phyloP scores from a whole-genome alignment of 2,797 vertebrate genomes.

The Sarcoramphus papa region DNA sequence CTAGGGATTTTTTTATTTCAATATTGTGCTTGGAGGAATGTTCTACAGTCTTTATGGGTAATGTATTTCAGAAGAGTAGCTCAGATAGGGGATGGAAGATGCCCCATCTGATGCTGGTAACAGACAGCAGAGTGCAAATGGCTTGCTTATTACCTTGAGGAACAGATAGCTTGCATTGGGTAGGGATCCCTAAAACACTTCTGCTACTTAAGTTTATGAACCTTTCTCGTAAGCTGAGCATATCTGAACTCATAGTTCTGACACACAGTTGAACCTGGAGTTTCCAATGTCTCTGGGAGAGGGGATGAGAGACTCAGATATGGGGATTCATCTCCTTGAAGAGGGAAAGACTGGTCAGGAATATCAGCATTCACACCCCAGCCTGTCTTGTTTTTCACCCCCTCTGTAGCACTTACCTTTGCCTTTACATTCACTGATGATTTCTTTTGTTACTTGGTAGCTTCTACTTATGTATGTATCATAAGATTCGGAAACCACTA shows the following conservation, averaged over 20 bases:
- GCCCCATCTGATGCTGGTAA: background rate
- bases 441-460: conserved; percentile 96
- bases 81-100: background rate
- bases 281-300: background rate
- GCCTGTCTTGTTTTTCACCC: background rate
- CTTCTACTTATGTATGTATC: conserved; percentile 96
- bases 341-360: background rate
- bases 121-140: background rate
- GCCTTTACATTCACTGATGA: conserved; percentile 91
- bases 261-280: background rate
- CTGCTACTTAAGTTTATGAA: background rate
- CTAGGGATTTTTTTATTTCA: background rate
- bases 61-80: background rate
- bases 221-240: rapidly evolving
- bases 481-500: conserved; percentile 91
- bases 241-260: background rate
- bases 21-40: background rate
- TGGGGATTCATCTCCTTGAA: background rate
- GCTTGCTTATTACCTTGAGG: background rate
- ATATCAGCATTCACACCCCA: background rate
- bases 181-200: background rate
- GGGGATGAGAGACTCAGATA: background rate
- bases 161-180: background rate
- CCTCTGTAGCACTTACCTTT: conserved; percentile 77
- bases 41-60: background rate